These are phyloP conservation scores for Nomada fucata DNA, from an alignment of 2,888 invertebrate genomes.

Conservation along the genomic window DNA sequence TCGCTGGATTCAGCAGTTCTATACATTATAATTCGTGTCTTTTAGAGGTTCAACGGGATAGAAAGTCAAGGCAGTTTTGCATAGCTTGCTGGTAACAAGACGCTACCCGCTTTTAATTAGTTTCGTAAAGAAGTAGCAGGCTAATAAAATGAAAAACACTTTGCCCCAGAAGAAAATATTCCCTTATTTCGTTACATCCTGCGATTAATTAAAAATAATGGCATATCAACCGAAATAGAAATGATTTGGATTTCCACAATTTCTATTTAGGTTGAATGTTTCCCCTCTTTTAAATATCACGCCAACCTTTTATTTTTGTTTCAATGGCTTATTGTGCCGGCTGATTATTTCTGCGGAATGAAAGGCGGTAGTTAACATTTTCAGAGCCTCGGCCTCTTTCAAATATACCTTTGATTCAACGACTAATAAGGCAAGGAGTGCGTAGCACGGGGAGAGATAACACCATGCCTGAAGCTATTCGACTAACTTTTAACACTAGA, in stretches of 20 bases:
- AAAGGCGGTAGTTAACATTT: not conserved
- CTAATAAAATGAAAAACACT: not conserved
- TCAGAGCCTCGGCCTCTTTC: not conserved
- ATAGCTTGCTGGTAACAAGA: not conserved
- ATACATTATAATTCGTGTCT: slow-evolving; percentile 23
- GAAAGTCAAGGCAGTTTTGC: slow-evolving; percentile 26
- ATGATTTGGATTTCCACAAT: too few relatives aligned
- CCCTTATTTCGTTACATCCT: not conserved
- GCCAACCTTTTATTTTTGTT: too few relatives aligned
- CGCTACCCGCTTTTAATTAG: slow-evolving; percentile 24
- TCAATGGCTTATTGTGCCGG: too few relatives aligned
- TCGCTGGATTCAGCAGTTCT: slow-evolving; percentile 26
- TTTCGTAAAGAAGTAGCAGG: slow-evolving; percentile 4
- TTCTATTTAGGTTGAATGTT: too few relatives aligned
- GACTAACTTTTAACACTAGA: slow-evolving; percentile 43
- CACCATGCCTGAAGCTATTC: slow-evolving; percentile 42
- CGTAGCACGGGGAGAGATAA: slow-evolving; percentile 8
- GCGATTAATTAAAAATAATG: too few relatives aligned
- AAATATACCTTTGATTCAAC: not conserved
- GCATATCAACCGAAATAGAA: too few relatives aligned
- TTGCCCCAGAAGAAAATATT: not conserved
- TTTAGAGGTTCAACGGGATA: slow-evolving; percentile 27
- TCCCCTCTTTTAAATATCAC: too few relatives aligned
- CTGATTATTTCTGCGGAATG: not conserved
- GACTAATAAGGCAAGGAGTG: not conserved